phyloP scores from a whole-genome alignment of 1,140 invertebrate species.

The Diabrotica undecimpunctata region DNA sequence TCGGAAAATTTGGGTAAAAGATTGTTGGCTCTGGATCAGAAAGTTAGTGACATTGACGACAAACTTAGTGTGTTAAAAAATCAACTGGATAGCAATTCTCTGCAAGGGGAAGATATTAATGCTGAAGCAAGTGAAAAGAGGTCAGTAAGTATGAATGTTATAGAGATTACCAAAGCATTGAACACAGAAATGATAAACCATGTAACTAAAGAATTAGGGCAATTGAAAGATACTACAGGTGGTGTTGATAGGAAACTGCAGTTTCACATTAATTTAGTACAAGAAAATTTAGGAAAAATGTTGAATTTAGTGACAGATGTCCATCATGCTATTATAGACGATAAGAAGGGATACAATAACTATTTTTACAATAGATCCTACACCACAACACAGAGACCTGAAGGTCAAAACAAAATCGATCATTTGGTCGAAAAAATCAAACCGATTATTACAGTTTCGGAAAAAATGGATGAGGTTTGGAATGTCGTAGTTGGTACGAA shows the following conservation, averaged over 20 bases:
- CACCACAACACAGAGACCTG: slow-evolving; percentile 48
- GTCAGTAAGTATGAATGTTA: slow-evolving; percentile 72
- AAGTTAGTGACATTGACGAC: slow-evolving; percentile 75
- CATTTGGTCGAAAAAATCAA: slow-evolving; percentile 71
- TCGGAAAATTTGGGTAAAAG: slow-evolving; percentile 23
- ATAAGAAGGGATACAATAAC: slow-evolving; percentile 43
- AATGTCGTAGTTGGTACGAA: slow-evolving; percentile 83
- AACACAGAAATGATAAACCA: slow-evolving; percentile 73
- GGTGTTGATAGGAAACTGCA: slow-evolving; percentile 78
- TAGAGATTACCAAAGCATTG: slow-evolving; percentile 74
- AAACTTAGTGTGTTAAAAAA: slow-evolving; percentile 74
- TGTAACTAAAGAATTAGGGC: slow-evolving; percentile 70
- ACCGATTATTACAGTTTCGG: slow-evolving; percentile 77
- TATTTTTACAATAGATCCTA: slow-evolving; percentile 15
- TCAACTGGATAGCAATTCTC: slow-evolving; percentile 75
- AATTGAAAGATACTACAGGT: slow-evolving; percentile 67
- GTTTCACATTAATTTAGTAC: slow-evolving; percentile 78
- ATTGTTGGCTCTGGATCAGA: slow-evolving; percentile 66
- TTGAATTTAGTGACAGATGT: slow-evolving; percentile 74
- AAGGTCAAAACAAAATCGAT: slow-evolving; percentile 69
- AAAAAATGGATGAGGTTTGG: slow-evolving; percentile 88
- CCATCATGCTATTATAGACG: slow-evolving; percentile 73
- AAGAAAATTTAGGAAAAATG: slow-evolving; percentile 73
- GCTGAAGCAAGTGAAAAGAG: slow-evolving; percentile 82
- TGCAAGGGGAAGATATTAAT: slow-evolving; percentile 75